Percentiles rank a stretch among this genome's conserved stretches.
Conservation (phyloP, 2,113 vertebrate genomes). For the Clarias macrocephalus region DNA sequence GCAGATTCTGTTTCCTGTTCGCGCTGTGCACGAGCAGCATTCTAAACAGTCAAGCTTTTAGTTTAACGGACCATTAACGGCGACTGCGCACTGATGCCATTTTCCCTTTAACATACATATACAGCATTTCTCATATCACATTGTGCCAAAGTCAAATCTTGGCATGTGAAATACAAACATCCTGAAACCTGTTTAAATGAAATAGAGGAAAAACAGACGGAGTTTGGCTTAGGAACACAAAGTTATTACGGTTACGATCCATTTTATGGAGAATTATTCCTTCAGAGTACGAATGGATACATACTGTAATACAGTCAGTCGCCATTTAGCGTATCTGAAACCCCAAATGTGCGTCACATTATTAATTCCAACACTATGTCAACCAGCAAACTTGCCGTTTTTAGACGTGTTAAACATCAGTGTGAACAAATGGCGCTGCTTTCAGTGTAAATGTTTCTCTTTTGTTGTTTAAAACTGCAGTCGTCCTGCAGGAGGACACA, state of each 20-base stretch:
- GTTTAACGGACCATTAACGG: background rate
- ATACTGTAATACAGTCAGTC: background rate
- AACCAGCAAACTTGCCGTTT: constrained; percentile 41
- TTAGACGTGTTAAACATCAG: constrained; percentile 53
- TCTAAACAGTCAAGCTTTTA: background rate
- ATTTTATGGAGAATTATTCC: background rate
- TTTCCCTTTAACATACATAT: constrained; percentile 3
- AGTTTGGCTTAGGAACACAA: background rate
- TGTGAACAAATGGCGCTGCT: constrained; percentile 50
- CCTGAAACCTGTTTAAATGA: background rate
- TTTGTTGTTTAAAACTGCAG: constrained; percentile 64
- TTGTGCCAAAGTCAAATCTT: background rate
- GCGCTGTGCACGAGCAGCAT: background rate
- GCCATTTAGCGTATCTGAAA: constrained; percentile 8
- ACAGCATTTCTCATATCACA: background rate
- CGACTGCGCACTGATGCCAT: background rate
- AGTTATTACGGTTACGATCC: background rate
- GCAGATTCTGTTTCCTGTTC: constrained; percentile 8
- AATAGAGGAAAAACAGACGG: background rate
- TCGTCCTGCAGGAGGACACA: constrained; percentile 63
- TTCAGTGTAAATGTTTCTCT: constrained; percentile 61
- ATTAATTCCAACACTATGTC: constrained; percentile 48
- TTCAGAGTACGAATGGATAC: background rate
- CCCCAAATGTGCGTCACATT: constrained; percentile 36
- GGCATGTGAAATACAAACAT: background rate